phyloP scores from a whole-genome alignment of 1,140 invertebrate species.

The Trigoniulus corallinus region DNA sequence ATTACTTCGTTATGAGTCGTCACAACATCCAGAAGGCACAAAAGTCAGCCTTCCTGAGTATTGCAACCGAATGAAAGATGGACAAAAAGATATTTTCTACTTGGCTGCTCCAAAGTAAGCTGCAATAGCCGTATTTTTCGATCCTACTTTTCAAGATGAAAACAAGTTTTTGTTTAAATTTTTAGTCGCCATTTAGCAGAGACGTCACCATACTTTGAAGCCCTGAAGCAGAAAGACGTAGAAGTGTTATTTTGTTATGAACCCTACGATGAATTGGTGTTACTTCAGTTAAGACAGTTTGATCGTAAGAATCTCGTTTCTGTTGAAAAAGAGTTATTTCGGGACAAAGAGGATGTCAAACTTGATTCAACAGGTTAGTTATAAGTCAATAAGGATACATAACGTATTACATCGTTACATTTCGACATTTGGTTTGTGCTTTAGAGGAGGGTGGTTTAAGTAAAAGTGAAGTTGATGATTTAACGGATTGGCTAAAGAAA shows the following conservation, averaged over 20 bases:
- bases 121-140: not conserved
- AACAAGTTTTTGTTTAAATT: not conserved
- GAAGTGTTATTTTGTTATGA: constrained; percentile 94
- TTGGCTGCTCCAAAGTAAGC: constrained; percentile 72
- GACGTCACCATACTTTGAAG: constrained; percentile 86
- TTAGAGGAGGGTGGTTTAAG: constrained; percentile 46
- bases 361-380: constrained; percentile 21
- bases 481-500: constrained; percentile 61
- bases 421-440: too few species aligned
- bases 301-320: constrained; percentile 61
- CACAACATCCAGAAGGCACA: constrained; percentile 48
- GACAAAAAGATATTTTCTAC: constrained; percentile 81
- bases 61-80: constrained; percentile 45
- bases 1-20: constrained; percentile 83
- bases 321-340: constrained; percentile 84
- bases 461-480: constrained; percentile 48
- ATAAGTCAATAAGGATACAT: too few species aligned
- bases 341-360: constrained; percentile 42
- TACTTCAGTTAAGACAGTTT: constrained; percentile 76
- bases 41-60: constrained; percentile 75
- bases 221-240: constrained; percentile 63
- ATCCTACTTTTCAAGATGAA: not conserved
- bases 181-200: constrained; percentile 70
- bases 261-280: constrained; percentile 84
- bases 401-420: too few species aligned